Conservation (phyloP, 2,888 invertebrate genomes). For the Rhopalosiphum nymphaeae region DNA sequence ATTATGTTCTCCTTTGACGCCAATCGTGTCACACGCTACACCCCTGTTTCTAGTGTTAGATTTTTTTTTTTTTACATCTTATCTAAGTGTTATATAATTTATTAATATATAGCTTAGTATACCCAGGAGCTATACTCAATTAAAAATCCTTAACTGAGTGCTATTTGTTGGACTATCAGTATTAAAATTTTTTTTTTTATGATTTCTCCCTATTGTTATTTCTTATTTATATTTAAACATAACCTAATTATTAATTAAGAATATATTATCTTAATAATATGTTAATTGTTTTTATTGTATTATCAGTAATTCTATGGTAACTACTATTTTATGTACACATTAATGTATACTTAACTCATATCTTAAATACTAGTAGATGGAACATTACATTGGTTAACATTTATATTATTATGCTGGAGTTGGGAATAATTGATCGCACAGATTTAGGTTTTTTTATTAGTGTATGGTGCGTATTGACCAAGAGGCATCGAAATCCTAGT, state of each 20-base stretch:
- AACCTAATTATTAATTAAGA: constrained; percentile 58
- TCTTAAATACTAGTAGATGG: background rate
- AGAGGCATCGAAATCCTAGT: background rate
- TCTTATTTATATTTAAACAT: constrained; percentile 55
- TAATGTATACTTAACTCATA: constrained; percentile 1
- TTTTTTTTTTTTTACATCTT: constrained; percentile 28
- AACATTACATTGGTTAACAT: background rate
- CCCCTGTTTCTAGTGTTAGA: background rate
- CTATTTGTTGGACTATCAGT: constrained; percentile 54
- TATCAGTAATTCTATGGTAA: background rate
- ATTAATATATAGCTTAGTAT: constrained; percentile 33
- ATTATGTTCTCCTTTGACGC: background rate
- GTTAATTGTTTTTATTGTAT: background rate
- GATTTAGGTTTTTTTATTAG: background rate
- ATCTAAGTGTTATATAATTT: constrained; percentile 37
- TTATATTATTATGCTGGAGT: background rate
- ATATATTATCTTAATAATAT: constrained; percentile 13
- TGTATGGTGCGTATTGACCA: background rate
- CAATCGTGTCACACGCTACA: background rate
- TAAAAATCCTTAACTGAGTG: constrained; percentile 51
- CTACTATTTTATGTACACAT: background rate
- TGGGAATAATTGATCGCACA: background rate
- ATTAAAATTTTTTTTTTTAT: constrained; percentile 40
- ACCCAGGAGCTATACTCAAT: background rate
- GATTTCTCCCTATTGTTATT: constrained; percentile 46